Base-by-base conservation (phyloP, 2,888 invertebrate species). In the Clusia tigrina region DNA sequence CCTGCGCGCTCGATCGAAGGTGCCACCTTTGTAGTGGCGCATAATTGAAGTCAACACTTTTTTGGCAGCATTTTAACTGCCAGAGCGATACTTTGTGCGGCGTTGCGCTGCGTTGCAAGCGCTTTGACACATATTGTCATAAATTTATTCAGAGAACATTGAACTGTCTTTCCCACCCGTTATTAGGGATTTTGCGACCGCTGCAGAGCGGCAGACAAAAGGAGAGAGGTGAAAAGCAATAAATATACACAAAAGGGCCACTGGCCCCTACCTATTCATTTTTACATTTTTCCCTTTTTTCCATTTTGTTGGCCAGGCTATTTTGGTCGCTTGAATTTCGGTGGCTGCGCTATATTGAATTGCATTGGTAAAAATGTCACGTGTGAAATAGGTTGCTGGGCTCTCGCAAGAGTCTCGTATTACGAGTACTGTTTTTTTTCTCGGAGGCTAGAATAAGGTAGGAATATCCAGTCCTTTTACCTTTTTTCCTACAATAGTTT, bases 91-190 rank as follows among this genome's bases (percentile, higher is more conserved):
- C n/a, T n/a, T n/a, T n/a, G n/a, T n/a, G n/a, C n/a, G n/a, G n/a
- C n/a, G n/a, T n/a, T n/a, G n/a, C n/a, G 32, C 12, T 58, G 54
- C 60, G 65, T 52, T 65, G 62, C 48, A 22, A 61, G 61, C 68
- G 63, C 68, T 74, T 72, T 74, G 76, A 71, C 74, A 74, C 77
- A 76, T 77, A 76, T 76, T 76, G 76, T 76, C 77, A 74, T 76
- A 76, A 76, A 76, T 74, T 74, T 76, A 76, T 76, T 76, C 77
- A 74, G 73, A 71, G 74, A 74, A 73, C 74, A 75, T 76, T 74
- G 74, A 55, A 56, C n/a, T 32, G 58, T 55, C 23, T 54, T 56
- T 58, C 10, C 24, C 22, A 48, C 22, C 26, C 24, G 52, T 52
- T 20, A 67, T 74, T 74, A 70, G 71, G 69, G 68, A 67, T 72